Evolutionary conservation across 2,888 invertebrate genomes (phyloP).

Genomic region (Sicus ferrugineus): DNA sequence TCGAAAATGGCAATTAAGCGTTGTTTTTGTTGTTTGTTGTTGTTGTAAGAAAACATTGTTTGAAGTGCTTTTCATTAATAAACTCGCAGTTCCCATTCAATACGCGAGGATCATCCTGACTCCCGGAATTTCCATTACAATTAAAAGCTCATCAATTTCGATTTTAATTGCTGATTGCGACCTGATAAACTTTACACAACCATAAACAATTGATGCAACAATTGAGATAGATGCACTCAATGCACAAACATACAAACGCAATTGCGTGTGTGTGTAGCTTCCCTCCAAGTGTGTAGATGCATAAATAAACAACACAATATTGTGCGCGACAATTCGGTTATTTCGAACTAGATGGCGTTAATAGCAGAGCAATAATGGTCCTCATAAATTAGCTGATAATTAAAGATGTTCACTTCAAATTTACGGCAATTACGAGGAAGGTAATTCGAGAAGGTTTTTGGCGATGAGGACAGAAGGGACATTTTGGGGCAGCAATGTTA

Average conservation of each 20-base stretch:
- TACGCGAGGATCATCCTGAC: not conserved
- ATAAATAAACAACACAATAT: not conserved
- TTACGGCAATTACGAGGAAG: no score
- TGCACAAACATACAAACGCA: conserved; percentile 2
- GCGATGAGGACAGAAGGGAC: no score
- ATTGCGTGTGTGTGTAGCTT: not conserved
- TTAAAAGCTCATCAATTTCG: conserved; percentile 13
- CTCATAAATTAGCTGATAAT: no score
- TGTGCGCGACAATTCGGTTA: no score
- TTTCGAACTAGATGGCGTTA: no score
- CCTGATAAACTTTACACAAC: conserved; percentile 17
- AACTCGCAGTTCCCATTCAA: not conserved
- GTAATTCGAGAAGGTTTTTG: no score
- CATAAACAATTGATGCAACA: conserved; percentile 28
- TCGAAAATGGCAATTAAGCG: not conserved
- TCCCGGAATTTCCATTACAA: not conserved
- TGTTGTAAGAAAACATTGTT: not conserved
- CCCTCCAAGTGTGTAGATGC: no score
- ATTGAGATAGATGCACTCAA: conserved; percentile 24
- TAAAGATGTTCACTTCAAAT: no score
- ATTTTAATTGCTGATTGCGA: conserved; percentile 21
- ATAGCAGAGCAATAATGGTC: no score
- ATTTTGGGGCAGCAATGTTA: no score
- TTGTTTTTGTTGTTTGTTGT: not conserved
- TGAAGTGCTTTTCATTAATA: not conserved